Evolutionary conservation across 2,113 vertebrate genomes (phyloP).

Genomic region (Pholis gunnellus): DNA sequence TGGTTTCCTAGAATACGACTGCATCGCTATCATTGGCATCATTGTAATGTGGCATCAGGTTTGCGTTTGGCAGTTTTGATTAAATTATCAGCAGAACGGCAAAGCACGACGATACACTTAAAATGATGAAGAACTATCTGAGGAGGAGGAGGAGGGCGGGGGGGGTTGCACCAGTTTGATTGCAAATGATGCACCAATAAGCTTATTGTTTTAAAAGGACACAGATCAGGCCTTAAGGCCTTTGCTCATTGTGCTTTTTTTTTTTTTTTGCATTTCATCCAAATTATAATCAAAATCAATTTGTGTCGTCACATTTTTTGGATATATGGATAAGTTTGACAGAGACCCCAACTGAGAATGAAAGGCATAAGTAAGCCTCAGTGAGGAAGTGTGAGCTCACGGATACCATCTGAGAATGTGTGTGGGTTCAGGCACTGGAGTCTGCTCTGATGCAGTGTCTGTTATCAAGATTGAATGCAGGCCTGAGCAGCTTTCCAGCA

Average conservation of each 20-base stretch:
- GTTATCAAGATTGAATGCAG: constrained; percentile 64
- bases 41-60: neutral
- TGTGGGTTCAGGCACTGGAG: constrained; percentile 38
- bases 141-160: too few relatives aligned
- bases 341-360: neutral
- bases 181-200: neutral
- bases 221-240: neutral
- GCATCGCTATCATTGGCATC: neutral
- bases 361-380: neutral
- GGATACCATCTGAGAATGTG: constrained; percentile 45
- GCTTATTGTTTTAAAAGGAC: neutral
- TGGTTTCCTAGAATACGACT: neutral
- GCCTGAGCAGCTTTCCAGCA: neutral
- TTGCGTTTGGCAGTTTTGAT: neutral
- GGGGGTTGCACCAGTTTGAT: neutral
- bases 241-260: neutral
- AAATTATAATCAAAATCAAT: neutral
- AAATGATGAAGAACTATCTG: neutral
- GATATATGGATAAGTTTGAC: neutral
- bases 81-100: neutral
- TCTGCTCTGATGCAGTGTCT: neutral
- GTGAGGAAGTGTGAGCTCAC: constrained; percentile 8
- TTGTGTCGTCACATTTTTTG: neutral
- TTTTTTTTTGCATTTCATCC: too few relatives aligned
- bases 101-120: neutral